Conservation (phyloP, 2,888 invertebrate genomes). For the Clunio marinus region DNA sequence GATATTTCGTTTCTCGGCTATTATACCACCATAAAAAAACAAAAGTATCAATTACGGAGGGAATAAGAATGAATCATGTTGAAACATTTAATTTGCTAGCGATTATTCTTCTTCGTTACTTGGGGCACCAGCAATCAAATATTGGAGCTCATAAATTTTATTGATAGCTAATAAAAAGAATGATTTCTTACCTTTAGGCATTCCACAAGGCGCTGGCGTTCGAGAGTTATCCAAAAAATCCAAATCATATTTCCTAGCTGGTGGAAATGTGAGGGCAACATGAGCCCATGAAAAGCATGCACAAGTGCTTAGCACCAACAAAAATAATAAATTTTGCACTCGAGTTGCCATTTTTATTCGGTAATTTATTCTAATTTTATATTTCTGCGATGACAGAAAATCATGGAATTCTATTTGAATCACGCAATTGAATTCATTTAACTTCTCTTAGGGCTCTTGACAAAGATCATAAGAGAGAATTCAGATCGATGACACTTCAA, state of each 20-base stretch:
- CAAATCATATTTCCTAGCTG: conserved; percentile 79
- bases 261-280: conserved; percentile 85
- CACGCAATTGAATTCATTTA: conserved; percentile 30
- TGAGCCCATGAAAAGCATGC: conserved; percentile 54
- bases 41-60: no score
- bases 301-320: conserved; percentile 5
- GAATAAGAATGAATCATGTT: no score
- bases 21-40: no score
- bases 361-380: no score
- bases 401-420: conserved; percentile 17
- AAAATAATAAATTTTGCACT: conserved; percentile 4
- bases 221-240: conserved; percentile 90
- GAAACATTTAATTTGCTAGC: no score
- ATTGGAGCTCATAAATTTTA: no score
- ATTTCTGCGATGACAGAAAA: no score
- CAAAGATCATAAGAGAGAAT: background rate
- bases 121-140: no score
- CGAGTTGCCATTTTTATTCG: conserved; percentile 17
- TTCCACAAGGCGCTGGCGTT: conserved; percentile 88
- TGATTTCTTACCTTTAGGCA: conserved; percentile 81
- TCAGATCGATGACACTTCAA: no score
- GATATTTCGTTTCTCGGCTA: no score
- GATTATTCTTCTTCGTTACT: no score
- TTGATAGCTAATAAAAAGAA: no score
- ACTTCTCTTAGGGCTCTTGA: background rate